Evolutionary conservation across 30 jellyfish, hydroid and myxozoan genomes (phyloP), one percentile per base, ranked within the genome.

Genomic region (Cassiopea xamachana): DNA sequence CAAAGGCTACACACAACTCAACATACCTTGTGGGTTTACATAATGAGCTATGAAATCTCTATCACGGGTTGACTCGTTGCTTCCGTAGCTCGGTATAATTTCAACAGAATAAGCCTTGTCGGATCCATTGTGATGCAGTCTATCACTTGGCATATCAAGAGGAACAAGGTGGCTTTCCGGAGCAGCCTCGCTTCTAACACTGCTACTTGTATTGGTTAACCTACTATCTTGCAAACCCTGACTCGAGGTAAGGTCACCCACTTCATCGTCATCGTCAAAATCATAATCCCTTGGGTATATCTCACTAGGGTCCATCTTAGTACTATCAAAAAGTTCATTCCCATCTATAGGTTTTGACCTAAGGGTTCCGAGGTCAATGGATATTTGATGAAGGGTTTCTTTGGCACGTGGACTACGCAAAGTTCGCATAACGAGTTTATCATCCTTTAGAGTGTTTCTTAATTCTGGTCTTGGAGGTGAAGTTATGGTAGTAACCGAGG

Each of bases 261-360:
- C 69, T 71, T 27, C 80, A 5, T 58, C 60, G 9, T 72, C 89
- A 69, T 77, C 80, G 73, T 94, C 94, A 46, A 94, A 90, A 62
- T 94, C 97, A 73, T 94, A 94, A 80, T 94, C 98, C 71, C 92
- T 75, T 0, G 98, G 98, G 82, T 94, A 94, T 7, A 94, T 60
- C 83, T 88, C 98, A 87, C 98, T 90, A 7, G 82, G 93, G 18
- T 73, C 49, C 46, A 79, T 80, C 7, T 60, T 58, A 1, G 95
- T 76, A 55, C 77, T 43, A 19, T 93, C 91, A 73, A 51, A 84
- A 1, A 89, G 62, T 18, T 93, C 94, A 7, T 51, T 46, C 3
- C 95, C 89, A 44, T 70, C 69, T n/a, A 62, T 48, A 60, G 80
- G 46, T 7, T 44, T 71, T 46, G 94, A 51, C 50, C 49, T 64